Conservation (phyloP, 2,888 invertebrate genomes). For the Campopleginae sp. region DNA sequence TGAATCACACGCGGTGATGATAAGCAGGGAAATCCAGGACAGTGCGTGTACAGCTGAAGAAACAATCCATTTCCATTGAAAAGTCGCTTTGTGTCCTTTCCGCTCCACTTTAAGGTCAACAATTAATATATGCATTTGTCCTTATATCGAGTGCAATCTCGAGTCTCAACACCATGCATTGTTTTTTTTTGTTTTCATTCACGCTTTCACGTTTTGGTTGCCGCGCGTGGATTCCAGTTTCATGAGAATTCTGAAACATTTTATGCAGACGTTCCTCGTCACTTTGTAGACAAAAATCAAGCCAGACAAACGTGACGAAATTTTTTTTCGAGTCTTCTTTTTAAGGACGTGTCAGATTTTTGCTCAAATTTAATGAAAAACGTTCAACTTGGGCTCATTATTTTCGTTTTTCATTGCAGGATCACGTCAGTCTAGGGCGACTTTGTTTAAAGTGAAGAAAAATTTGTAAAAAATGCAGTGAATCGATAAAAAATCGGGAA, state of each 20-base stretch:
- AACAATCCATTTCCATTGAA: constrained; percentile 10
- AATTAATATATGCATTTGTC: constrained; percentile 7
- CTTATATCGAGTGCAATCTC: background rate
- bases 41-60: background rate
- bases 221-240: background rate
- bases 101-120: constrained; percentile 11
- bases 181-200: background rate
- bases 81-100: background rate
- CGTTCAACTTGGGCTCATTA: no score
- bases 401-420: no score
- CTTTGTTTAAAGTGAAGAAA: no score
- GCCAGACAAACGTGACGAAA: no score
- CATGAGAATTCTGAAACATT: background rate
- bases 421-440: no score
- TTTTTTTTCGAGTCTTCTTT: no score
- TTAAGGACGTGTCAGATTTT: no score
- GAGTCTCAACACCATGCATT: background rate
- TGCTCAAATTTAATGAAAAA: no score
- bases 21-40: constrained; percentile 27
- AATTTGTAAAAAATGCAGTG: no score
- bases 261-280: no score
- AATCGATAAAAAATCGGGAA: no score
- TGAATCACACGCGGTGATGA: constrained; percentile 42
- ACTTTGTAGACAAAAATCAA: no score
- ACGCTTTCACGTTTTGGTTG: background rate